These are phyloP conservation scores for Ptychadena robeensis DNA, from an alignment of 2,797 vertebrate species.

Conservation along the genomic window DNA sequence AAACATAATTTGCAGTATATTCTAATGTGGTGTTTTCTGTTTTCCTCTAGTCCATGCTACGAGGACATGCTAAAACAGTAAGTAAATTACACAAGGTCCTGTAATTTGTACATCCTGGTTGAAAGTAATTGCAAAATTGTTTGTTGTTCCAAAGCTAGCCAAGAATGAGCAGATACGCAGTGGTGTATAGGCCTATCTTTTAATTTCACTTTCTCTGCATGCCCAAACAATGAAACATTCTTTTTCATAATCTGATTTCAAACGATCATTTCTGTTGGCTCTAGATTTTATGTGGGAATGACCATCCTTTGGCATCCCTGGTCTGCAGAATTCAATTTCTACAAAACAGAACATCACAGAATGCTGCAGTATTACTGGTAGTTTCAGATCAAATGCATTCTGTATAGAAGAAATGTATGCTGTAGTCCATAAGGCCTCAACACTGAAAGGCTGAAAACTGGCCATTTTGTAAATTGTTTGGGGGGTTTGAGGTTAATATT, in stretches of 20 bases:
- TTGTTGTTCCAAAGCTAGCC: neutral
- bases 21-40: constrained; percentile 47
- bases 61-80: constrained; percentile 83
- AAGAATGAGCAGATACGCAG: neutral
- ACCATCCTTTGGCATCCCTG: constrained; percentile 47
- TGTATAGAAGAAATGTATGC: too few relatives aligned
- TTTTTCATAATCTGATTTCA: constrained; percentile 50
- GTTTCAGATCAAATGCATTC: too few relatives aligned
- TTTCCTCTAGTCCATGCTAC: constrained; percentile 86
- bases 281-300: constrained; percentile 31
- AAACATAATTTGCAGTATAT: neutral
- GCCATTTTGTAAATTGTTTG: too few relatives aligned
- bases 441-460: too few relatives aligned
- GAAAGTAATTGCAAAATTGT: constrained; percentile 30
- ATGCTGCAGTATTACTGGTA: neutral
- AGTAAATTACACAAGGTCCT: constrained; percentile 72
- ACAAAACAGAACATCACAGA: constrained; percentile 2
- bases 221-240: neutral
- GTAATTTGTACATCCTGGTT: constrained; percentile 21
- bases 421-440: too few relatives aligned
- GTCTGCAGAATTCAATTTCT: constrained; percentile 36
- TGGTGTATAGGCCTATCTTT: constrained; percentile 14
- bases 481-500: too few relatives aligned
- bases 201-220: constrained; percentile 14
- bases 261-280: constrained; percentile 26